phyloP scores from a whole-genome alignment of 2,797 vertebrate genomes.

The Bothrops alternatus region DNA sequence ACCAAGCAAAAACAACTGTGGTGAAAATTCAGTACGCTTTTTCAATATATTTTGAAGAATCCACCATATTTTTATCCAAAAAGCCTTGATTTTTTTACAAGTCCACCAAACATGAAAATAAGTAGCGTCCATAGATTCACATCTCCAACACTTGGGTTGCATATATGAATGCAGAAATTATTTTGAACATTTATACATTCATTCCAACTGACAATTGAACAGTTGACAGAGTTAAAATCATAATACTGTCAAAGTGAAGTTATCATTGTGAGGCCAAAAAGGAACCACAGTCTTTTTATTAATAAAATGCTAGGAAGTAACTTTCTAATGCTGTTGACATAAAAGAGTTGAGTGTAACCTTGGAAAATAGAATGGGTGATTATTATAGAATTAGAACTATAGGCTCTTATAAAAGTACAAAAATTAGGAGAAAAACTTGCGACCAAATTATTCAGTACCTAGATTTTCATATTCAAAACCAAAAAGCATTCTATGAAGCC shows the following conservation, averaged over 20 bases:
- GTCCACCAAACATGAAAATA: no score
- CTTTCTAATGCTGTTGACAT: neutral
- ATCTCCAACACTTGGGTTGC: no score
- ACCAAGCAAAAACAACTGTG: no score
- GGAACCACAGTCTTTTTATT: neutral
- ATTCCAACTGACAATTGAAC: neutral
- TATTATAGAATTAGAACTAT: neutral
- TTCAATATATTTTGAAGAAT: no score
- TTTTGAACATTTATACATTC: neutral
- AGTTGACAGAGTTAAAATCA: neutral
- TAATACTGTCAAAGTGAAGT: neutral
- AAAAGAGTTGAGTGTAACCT: neutral
- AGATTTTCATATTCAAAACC: neutral
- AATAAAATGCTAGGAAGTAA: neutral
- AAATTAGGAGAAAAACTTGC: neutral
- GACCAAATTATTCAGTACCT: neutral
- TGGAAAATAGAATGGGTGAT: neutral
- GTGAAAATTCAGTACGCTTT: no score
- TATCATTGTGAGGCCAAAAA: neutral
- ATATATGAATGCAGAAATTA: neutral
- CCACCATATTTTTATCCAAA: no score
- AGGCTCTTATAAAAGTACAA: neutral
- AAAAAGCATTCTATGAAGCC: neutral
- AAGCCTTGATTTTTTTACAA: no score
- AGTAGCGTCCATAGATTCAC: no score